A percentile compares a stretch with the other conserved stretches of the same genome.
These are phyloP conservation scores for Gila orcuttii DNA, from an alignment of 2,113 vertebrate species.

Conservation along the genomic window DNA sequence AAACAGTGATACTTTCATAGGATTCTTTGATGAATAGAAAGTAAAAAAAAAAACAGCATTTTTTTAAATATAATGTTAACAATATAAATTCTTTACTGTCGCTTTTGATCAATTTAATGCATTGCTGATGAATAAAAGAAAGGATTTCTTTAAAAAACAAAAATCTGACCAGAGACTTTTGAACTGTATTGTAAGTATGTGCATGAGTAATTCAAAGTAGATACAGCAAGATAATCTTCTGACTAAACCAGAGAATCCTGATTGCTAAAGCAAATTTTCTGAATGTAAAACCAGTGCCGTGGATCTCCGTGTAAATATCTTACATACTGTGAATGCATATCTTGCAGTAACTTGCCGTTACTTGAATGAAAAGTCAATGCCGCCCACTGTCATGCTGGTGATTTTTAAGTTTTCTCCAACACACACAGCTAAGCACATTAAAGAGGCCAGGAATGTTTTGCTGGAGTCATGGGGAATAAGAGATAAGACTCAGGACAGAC, in stretches of 20 bases:
- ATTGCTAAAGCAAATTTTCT: background rate
- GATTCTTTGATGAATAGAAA: too few relatives aligned
- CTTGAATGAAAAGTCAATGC: background rate
- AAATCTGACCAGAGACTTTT: background rate
- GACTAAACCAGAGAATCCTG: background rate
- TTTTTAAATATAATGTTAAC: background rate
- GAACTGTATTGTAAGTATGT: background rate
- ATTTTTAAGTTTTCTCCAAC: background rate
- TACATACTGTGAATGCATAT: background rate
- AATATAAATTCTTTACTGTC: too few relatives aligned
- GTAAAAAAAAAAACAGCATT: too few relatives aligned
- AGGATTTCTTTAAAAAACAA: background rate
- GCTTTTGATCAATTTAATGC: background rate
- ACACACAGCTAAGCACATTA: slow-evolving; percentile 27
- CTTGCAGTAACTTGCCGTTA: slow-evolving; percentile 9
- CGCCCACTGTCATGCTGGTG: background rate
- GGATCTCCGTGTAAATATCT: background rate
- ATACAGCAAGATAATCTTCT: too few relatives aligned
- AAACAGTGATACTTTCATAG: too few relatives aligned
- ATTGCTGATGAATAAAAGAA: background rate
- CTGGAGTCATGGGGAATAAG: slow-evolving; percentile 13
- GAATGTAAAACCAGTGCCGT: background rate
- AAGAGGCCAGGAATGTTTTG: background rate
- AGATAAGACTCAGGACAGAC: slow-evolving; percentile 5
- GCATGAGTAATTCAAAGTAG: background rate